phyloP scores from a whole-genome alignment of 2,113 vertebrate genomes.

The Amphilophus citrinellus region DNA sequence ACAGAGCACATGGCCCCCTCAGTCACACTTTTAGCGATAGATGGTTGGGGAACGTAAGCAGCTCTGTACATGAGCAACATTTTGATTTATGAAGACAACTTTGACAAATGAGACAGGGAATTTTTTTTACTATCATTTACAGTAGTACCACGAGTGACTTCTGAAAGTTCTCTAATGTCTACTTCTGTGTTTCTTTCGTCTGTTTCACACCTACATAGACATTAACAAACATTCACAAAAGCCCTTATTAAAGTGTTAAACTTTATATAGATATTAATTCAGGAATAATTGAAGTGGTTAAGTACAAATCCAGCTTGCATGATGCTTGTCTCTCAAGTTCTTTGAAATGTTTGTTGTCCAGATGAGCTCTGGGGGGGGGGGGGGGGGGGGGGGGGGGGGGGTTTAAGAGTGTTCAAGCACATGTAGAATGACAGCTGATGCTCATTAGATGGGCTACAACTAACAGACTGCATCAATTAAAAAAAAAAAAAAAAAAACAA shows the following conservation, averaged over 20 bases:
- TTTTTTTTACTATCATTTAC: neutral
- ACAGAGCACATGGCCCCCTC: slow-evolving; percentile 66
- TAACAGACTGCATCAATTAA: slow-evolving; percentile 65
- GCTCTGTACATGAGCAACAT: slow-evolving; percentile 12
- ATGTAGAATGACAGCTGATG: slow-evolving; percentile 68
- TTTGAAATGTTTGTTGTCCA: slow-evolving; percentile 51
- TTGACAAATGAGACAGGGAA: neutral
- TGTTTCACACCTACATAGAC: neutral
- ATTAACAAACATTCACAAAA: neutral
- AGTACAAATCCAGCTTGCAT: neutral
- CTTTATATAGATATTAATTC: neutral
- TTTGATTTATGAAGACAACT: neutral
- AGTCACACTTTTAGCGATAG: slow-evolving; percentile 59
- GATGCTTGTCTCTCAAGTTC: slow-evolving; percentile 12
- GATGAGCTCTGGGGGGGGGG: slow-evolving; percentile 52
- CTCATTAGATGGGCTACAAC: slow-evolving; percentile 61
- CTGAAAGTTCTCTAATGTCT: neutral
- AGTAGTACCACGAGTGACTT: neutral
- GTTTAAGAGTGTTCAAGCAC: slow-evolving; percentile 66
- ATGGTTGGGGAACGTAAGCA: slow-evolving; percentile 28
- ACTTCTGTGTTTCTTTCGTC: neutral
- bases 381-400: slow-evolving; percentile 44
- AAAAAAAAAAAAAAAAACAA: slow-evolving; percentile 37
- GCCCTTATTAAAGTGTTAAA: neutral
- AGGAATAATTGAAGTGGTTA: neutral